Evolutionary conservation across 2,113 vertebrate genomes (phyloP).

Genomic region (Calyptommatus sinebrachiatus): DNA sequence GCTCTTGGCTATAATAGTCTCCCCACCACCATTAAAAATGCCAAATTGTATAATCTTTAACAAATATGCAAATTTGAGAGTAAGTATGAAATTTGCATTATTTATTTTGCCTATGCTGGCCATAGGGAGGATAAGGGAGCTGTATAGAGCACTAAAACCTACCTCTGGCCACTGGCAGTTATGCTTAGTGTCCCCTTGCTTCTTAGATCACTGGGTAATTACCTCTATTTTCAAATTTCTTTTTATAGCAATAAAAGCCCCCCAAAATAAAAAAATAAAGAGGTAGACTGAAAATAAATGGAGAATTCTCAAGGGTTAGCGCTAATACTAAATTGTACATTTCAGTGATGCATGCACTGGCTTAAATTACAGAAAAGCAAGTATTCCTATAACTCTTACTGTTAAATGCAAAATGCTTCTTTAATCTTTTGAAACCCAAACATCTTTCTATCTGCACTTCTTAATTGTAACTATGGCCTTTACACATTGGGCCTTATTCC

Average conservation of each 20-base stretch:
- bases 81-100: not conserved
- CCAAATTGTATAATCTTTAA: not conserved
- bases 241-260: conserved; percentile 5
- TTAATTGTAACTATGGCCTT: no score
- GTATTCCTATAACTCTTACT: not conserved
- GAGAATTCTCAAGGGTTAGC: not conserved
- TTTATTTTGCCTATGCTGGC: conserved; percentile 13
- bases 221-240: not conserved
- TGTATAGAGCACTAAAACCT: not conserved
- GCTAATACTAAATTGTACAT: not conserved
- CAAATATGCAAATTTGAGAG: not conserved
- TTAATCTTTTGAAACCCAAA: not conserved
- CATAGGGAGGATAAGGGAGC: not conserved
- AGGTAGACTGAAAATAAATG: not conserved
- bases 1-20: not conserved
- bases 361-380: not conserved
- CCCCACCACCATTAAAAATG: not conserved
- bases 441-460: not conserved
- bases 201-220: not conserved
- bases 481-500: no score
- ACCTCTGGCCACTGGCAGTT: not conserved
- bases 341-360: not conserved
- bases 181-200: not conserved
- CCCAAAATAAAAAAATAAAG: no score
- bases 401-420: not conserved